Evolutionary conservation across 2,797 vertebrate genomes (phyloP), one percentile per base, ranked within the genome.

Genomic region (Falco cherrug): DNA sequence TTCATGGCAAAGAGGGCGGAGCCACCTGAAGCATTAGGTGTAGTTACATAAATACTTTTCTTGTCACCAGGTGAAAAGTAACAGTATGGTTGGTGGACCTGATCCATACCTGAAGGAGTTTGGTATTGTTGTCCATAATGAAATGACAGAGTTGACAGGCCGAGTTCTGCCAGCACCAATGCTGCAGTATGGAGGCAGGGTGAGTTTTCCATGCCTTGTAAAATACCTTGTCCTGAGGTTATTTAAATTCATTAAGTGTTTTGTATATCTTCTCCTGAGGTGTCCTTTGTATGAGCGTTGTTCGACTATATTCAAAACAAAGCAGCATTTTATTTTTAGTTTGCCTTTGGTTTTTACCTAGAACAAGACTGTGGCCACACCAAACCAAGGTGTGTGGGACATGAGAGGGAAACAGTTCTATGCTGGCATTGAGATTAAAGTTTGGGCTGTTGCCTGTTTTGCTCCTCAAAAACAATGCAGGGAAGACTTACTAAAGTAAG

Each of bases 331-430:
- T 54, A 53, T 80, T 92, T 95, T 67, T 77, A 17, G 87, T 87
- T 88, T 92, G 51, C 65, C 83, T 94, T 93, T 98, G 98, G 2
- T 94, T 93, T 96, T 97, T 93, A 97, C 98, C 86, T 98, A 99
- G 99, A 99, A 99, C 95, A 99, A 99, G 98, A 99, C 99, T 0
- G 99, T 99, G 97, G 99, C 99, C 95, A 99, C 99, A 92, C 99
- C 99, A 97, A 99, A 99, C 98, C 99, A 99, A 98, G 99, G 99
- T 41, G 99, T 99, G 89, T 99, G 99, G 99, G 99, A 99, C 98
- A 99, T 99, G 99, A 98, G 99, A 95, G 99, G 99, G 95, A 99
- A 99, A 97, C 99, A 99, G 98, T 99, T 99, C 98, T 99, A 99
- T 84, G 99, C 99, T 54, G 99, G 99, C 93, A 99, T 99, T 63